Evolutionary conservation across 2,113 vertebrate species (phyloP).

Genomic region (Tricholaema leucomelas): DNA sequence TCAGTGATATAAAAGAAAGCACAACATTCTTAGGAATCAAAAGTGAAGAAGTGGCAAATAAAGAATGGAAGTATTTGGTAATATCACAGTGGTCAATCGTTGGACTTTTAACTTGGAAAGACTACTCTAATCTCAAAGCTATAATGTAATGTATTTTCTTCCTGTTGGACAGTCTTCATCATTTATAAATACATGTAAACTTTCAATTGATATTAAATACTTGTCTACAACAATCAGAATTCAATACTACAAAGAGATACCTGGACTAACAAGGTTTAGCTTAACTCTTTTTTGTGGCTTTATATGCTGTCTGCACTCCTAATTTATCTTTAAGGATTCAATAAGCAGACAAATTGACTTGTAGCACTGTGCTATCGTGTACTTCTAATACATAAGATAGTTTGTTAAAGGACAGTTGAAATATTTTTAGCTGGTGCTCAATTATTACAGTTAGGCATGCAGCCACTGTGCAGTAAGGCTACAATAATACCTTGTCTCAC

Average conservation of each 20-base stretch:
- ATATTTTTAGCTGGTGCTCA: neutral
- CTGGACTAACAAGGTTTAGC: neutral
- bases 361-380: neutral
- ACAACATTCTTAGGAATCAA: too few species aligned
- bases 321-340: neutral
- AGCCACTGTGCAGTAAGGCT: neutral
- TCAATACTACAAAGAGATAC: neutral
- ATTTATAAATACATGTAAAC: neutral
- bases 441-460: neutral
- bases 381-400: neutral
- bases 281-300: neutral
- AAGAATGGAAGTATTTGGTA: too few species aligned
- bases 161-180: neutral
- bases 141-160: accelerated
- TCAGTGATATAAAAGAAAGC: too few species aligned
- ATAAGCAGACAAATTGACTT: neutral
- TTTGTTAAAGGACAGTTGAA: neutral
- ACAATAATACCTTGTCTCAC: neutral
- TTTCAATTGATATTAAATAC: neutral
- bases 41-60: too few species aligned
- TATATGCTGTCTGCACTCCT: neutral
- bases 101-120: neutral
- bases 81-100: too few species aligned
- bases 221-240: neutral
- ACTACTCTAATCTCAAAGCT: neutral